Conservation (phyloP, 2,797 vertebrate genomes). For the Sebastes steindachneri region DNA sequence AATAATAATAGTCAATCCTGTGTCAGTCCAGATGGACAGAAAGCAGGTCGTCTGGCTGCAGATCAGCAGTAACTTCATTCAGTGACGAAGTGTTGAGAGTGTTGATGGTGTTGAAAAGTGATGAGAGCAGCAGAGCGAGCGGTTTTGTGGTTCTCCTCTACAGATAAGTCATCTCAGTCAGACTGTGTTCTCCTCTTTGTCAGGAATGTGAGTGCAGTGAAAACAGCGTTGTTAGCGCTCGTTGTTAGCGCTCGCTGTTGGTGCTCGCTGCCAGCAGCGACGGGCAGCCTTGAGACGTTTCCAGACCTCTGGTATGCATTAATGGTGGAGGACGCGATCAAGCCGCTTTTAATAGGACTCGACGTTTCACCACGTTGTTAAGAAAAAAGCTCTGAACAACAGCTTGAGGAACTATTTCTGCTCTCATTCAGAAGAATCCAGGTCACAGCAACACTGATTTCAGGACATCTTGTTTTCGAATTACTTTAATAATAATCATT, state of each 20-base stretch:
- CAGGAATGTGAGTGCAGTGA: constrained; percentile 2
- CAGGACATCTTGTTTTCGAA: neutral
- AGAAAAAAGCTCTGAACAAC: constrained; percentile 12
- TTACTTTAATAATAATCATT: neutral
- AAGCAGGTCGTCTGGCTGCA: no score
- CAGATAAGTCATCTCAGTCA: no score
- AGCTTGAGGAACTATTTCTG: neutral
- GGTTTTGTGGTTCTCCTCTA: no score
- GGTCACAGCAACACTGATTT: neutral
- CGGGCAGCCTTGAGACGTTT: constrained; percentile 67
- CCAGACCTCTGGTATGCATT: constrained; percentile 79
- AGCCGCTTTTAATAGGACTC: constrained; percentile 68
- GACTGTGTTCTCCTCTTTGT: neutral
- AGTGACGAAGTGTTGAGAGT: no score
- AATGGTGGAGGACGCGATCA: constrained; percentile 67
- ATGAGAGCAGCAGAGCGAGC: no score
- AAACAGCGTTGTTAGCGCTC: constrained; percentile 43
- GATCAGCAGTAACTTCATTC: no score
- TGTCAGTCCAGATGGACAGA: no score
- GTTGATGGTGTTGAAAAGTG: no score
- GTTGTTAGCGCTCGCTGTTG: constrained; percentile 54
- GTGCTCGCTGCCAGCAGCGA: constrained; percentile 28
- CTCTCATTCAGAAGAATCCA: neutral
- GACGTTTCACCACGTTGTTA: constrained; percentile 66
- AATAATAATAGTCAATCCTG: no score